Conservation (phyloP, 2,113 vertebrate species). For the Eudorcas thomsonii region DNA sequence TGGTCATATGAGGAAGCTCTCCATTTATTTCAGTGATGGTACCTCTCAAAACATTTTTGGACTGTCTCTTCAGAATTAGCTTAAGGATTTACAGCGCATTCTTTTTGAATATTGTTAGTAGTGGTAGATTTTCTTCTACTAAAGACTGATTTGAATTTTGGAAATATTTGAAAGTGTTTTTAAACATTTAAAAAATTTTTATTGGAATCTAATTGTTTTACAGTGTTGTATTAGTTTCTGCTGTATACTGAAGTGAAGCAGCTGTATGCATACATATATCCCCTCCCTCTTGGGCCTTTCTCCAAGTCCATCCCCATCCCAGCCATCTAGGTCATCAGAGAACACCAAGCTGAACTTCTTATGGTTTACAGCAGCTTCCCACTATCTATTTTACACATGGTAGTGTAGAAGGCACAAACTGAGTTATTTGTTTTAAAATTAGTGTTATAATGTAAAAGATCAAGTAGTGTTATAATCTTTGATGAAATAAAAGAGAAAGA, state of each 20-base stretch:
- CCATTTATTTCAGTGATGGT: background rate
- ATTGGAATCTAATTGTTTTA: background rate
- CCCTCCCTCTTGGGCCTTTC: background rate
- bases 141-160: constrained; percentile 40
- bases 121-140: constrained; percentile 39
- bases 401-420: background rate
- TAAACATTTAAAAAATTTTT: background rate
- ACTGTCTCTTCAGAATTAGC: constrained; percentile 45
- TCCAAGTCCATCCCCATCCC: background rate
- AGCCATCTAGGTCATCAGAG: background rate
- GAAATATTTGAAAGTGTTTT: background rate
- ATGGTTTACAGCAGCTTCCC: background rate
- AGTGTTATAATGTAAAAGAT: background rate
- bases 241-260: background rate
- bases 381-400: background rate
- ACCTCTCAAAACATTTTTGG: constrained; percentile 28
- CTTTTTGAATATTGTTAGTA: constrained; percentile 24
- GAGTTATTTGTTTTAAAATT: constrained; percentile 23
- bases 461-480: background rate
- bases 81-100: constrained; percentile 1
- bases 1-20: background rate
- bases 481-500: background rate
- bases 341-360: background rate
- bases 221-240: background rate
- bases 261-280: background rate